These are phyloP conservation scores for Lamellibrachia luymesi DNA, from an alignment of 1,140 invertebrate species.

Conservation along the genomic window DNA sequence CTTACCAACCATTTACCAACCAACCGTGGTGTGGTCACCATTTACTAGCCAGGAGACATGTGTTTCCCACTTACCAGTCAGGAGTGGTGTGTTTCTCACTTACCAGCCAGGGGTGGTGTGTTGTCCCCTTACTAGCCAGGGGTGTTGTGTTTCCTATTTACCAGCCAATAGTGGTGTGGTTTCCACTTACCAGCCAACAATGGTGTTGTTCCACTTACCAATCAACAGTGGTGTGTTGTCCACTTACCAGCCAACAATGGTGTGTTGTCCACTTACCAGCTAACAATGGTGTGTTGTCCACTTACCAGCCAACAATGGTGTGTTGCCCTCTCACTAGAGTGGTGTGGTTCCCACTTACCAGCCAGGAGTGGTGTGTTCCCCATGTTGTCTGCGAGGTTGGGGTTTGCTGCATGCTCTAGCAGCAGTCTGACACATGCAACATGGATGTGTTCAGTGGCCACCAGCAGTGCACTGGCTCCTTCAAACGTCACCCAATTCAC, in stretches of 20 bases:
- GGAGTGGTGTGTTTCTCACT: not conserved
- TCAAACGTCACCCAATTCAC: conserved; percentile 44
- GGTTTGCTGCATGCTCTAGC: conserved; percentile 85
- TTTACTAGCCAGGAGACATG: not conserved
- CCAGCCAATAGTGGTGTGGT: not conserved
- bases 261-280: not conserved
- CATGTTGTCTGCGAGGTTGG: conserved; percentile 87
- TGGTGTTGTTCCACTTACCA: not conserved
- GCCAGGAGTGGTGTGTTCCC: conserved; percentile 81
- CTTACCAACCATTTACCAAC: not conserved
- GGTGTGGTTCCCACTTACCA: not conserved
- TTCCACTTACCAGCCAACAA: not conserved
- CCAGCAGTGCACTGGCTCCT: conserved; percentile 91
- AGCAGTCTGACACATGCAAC: conserved; percentile 69
- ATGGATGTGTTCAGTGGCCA: conserved; percentile 83
- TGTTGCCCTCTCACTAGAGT: not conserved
- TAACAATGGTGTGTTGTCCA: not conserved
- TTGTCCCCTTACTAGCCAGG: not conserved
- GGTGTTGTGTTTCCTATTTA: not conserved
- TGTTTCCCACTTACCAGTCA: not conserved
- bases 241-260: not conserved
- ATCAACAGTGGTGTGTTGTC: not conserved
- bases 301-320: not conserved
- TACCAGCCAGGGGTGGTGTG: not conserved
- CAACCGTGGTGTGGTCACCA: not conserved